Evolutionary conservation across 2,797 vertebrate species (phyloP), one percentile per base, ranked within the genome.

Genomic region (Muscicapa striata): DNA sequence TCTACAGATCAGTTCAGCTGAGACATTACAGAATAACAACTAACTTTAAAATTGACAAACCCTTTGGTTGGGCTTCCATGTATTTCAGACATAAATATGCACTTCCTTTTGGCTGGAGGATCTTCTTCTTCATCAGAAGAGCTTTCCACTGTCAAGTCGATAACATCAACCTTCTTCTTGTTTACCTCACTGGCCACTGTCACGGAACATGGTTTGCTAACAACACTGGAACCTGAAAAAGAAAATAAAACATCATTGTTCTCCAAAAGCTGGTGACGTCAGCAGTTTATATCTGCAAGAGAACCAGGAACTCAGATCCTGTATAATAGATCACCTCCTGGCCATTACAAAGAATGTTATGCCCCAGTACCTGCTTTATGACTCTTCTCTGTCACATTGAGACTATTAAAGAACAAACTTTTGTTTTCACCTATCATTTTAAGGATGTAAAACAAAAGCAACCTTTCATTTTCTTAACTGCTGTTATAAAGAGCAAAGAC

Each of bases 61-160:
- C 99, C 99, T 97, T 99, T 99, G 10, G 97, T 96, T 86, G 99
- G 98, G 90, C 98, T 97, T 75, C 98, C 98, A 74, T 99, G 98
- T 15, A 87, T 96, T 98, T 99, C 96, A 96, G 98, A 96, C 98
- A 99, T 98, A 97, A 98, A 99, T 91, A 99, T 89, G 90, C 98
- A 99, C 84, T 98, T 99, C 95, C 98, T 99, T 98, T 99, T 99
- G 69, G 98, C 89, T 3, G 99, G 98, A 61, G 98, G 98, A 51
- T 98, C 98, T 8, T 98, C 96, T 10, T 98, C 98, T 66, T 98
- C 98, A 70, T 98, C 98, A n/a, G 98, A 99, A 30, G 99, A 99
- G 94, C 98, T 99, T 92, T 99, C 99, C 54, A 98, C 40, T 13
- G 99, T 99, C 87, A 99, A 97, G 94, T 99, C 99, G 22, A 99